A percentile compares a stretch with the other conserved stretches of the same genome.
These are phyloP conservation scores for Odocoileus hemionus DNA, from an alignment of 2,113 vertebrate genomes.

Conservation along the genomic window DNA sequence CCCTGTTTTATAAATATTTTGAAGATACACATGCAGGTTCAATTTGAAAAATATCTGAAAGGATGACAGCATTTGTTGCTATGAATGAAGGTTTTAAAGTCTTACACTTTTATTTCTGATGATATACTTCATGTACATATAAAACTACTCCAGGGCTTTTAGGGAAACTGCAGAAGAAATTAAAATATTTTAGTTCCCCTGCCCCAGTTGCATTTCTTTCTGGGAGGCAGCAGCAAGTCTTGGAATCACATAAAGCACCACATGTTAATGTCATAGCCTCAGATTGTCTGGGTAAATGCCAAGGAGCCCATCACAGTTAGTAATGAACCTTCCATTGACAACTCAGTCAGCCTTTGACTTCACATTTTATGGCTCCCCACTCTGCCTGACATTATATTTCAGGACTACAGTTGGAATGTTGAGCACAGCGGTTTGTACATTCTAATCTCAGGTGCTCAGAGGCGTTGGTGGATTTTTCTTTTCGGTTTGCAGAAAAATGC, in stretches of 20 bases:
- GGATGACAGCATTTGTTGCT: not conserved
- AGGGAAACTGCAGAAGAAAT: constrained; percentile 41
- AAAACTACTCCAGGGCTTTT: not conserved
- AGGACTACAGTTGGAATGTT: not conserved
- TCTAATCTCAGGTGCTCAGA: constrained; percentile 54
- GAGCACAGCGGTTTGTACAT: constrained; percentile 28
- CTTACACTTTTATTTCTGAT: not conserved
- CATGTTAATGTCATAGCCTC: constrained; percentile 60
- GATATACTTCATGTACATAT: not conserved
- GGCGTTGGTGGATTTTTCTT: constrained; percentile 34
- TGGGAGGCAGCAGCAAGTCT: not conserved
- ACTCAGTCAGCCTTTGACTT: constrained; percentile 58
- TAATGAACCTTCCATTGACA: constrained; percentile 40
- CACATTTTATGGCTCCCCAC: constrained; percentile 31
- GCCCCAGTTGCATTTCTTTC: not conserved
- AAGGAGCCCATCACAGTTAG: constrained; percentile 55
- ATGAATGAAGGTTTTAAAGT: not conserved
- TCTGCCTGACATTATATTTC: constrained; percentile 54
- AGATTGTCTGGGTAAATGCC: constrained; percentile 63
- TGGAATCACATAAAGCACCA: not conserved
- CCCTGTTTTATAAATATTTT: constrained; percentile 13
- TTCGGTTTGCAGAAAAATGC: not conserved
- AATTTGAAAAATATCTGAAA: constrained; percentile 61
- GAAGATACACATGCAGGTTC: not conserved
- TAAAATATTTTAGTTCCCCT: not conserved